Conservation (phyloP, 2,797 vertebrate genomes). For the Anas acuta region DNA sequence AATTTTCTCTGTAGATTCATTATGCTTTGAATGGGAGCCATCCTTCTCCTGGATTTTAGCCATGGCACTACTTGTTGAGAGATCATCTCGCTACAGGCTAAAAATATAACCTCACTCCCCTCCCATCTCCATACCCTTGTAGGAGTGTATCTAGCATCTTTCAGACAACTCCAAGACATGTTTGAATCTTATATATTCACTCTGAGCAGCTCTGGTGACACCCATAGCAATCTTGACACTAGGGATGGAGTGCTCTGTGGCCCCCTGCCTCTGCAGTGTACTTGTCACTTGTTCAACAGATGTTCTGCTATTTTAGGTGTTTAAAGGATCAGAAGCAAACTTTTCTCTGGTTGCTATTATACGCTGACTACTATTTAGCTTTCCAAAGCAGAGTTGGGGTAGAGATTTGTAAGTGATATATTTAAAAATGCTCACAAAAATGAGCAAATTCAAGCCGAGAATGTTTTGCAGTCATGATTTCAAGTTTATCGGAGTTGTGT, state of each 20-base stretch:
- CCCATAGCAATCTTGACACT: neutral
- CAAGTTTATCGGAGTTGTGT: neutral
- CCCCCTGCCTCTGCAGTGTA: neutral
- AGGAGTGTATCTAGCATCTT: neutral
- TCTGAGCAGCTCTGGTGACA: neutral
- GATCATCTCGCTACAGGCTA: neutral
- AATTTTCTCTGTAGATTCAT: neutral
- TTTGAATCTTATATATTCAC: neutral
- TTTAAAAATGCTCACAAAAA: neutral
- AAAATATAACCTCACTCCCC: fast-evolving
- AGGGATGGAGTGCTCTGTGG: neutral
- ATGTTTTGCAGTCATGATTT: neutral
- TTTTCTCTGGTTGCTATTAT: neutral
- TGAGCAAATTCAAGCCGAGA: neutral
- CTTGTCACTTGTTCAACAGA: neutral
- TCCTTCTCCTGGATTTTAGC: neutral
- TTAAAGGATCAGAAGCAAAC: neutral
- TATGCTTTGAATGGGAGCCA: neutral
- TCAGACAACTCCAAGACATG: neutral
- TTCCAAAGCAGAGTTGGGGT: neutral
- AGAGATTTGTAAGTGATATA: neutral
- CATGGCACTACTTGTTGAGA: neutral
- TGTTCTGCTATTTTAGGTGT: neutral
- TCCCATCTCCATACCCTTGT: neutral
- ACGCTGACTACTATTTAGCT: neutral